Conservation (phyloP, 2,888 invertebrate genomes). For the Macrophya annulata region DNA sequence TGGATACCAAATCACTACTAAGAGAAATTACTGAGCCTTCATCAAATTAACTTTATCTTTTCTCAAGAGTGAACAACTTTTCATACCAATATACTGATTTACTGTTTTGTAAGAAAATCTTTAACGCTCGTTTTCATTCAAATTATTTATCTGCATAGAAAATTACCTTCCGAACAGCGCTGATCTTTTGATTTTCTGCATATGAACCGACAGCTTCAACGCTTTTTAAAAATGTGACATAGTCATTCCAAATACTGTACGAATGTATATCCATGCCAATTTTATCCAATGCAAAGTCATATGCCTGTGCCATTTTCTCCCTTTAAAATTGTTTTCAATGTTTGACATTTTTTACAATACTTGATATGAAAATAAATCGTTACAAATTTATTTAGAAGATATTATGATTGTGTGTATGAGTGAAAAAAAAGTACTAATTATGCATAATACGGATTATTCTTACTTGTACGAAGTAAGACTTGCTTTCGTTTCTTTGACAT, state of each 20-base stretch:
- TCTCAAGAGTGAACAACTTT: neutral
- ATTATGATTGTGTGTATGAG: neutral
- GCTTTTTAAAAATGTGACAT: conserved; percentile 96
- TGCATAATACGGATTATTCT: conserved; percentile 76
- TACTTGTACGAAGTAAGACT: conserved; percentile 96
- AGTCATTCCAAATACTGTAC: conserved; percentile 98
- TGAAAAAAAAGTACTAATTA: neutral
- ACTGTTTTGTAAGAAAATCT: neutral
- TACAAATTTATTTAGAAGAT: neutral
- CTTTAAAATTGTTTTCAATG: conserved; percentile 81
- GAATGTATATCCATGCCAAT: conserved; percentile 99
- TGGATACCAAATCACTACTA: neutral
- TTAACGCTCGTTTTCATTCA: neutral
- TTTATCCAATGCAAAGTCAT: conserved; percentile 99
- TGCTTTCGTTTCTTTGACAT: conserved; percentile 98
- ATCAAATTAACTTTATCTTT: neutral
- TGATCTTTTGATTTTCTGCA: conserved; percentile 99
- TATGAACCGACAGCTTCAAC: conserved; percentile 99
- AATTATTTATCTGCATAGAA: neutral
- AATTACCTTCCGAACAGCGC: conserved; percentile 95
- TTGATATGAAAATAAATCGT: neutral
- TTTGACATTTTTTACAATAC: conserved; percentile 33
- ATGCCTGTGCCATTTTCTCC: conserved; percentile 99
- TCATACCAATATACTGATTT: neutral
- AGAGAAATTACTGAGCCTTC: neutral